These are phyloP conservation scores for Baronia brevicornis DNA, from an alignment of 2,888 invertebrate genomes.

Conservation along the genomic window DNA sequence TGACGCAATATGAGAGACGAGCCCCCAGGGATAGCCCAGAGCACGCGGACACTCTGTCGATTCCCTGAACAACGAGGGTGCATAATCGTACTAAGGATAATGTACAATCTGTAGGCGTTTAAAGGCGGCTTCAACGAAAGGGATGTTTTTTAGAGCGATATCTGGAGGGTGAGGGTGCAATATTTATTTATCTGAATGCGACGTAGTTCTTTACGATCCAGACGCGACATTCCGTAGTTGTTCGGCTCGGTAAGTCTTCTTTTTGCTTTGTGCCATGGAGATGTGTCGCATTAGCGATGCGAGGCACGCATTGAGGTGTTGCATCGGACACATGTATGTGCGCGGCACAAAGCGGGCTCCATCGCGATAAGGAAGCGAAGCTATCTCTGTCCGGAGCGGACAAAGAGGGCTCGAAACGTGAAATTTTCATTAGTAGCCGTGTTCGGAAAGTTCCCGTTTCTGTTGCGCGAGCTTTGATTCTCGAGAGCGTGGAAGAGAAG, in stretches of 20 bases:
- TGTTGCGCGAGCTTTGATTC: conserved; percentile 59
- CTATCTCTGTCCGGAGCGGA: conserved; percentile 51
- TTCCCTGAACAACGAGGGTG: conserved; percentile 74
- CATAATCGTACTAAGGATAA: conserved; percentile 76
- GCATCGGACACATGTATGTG: conserved; percentile 48
- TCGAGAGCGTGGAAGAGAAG: conserved; percentile 69
- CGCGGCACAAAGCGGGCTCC: conserved; percentile 48
- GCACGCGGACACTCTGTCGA: conserved; percentile 65
- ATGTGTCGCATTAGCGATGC: conserved; percentile 57
- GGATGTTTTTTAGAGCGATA: conserved; percentile 74
- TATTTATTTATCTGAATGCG: conserved; percentile 71
- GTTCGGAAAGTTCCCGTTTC: conserved; percentile 61
- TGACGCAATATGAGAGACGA: conserved; percentile 72
- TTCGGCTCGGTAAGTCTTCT: conserved; percentile 48
- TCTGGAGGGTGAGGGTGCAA: conserved; percentile 73
- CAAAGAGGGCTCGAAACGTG: conserved; percentile 64
- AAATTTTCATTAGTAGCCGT: conserved; percentile 71
- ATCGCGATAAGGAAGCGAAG: conserved; percentile 60
- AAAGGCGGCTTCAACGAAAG: conserved; percentile 73
- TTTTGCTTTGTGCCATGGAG: conserved; percentile 30
- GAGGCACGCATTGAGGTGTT: conserved; percentile 48
- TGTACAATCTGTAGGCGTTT: conserved; percentile 77
- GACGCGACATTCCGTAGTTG: conserved; percentile 55
- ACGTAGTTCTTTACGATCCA: conserved; percentile 60
- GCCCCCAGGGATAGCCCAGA: conserved; percentile 54